Evolutionary conservation across 2,888 invertebrate genomes (phyloP).

Genomic region (Pecten maximus): DNA sequence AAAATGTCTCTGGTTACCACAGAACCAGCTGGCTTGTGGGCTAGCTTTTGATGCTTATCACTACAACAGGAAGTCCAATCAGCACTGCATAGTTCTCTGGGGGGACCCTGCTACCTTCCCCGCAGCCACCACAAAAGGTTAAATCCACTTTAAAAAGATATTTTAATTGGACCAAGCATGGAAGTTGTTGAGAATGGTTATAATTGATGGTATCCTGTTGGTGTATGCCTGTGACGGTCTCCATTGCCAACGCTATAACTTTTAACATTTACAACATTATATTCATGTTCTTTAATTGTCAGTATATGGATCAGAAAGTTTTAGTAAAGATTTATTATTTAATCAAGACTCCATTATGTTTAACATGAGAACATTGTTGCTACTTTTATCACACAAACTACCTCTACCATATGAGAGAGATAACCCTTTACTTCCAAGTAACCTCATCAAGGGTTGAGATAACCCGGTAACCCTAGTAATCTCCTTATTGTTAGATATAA

Average conservation of each 20-base stretch:
- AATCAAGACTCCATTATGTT: neutral
- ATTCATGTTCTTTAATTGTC: neutral
- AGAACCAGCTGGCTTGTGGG: conserved; percentile 29
- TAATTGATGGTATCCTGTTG: conserved; percentile 29
- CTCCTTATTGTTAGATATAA: neutral
- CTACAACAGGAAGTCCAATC: conserved; percentile 13
- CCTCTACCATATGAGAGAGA: neutral
- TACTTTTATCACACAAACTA: too few species aligned
- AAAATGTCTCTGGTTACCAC: conserved; percentile 25
- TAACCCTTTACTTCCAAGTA: neutral
- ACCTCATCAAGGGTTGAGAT: neutral
- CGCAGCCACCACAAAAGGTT: conserved; percentile 30
- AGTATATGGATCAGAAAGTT: neutral
- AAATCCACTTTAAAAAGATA: conserved; percentile 31
- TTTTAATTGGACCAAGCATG: conserved; percentile 34
- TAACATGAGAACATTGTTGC: neutral
- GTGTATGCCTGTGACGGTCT: conserved; percentile 15
- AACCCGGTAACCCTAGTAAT: neutral
- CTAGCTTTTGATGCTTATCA: conserved; percentile 29
- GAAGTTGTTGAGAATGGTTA: conserved; percentile 33
- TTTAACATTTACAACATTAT: neutral
- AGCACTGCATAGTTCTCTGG: conserved; percentile 25
- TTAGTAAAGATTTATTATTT: neutral
- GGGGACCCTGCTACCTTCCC: conserved; percentile 31
- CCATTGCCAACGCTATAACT: neutral